Conservation (phyloP, 1,140 invertebrate genomes). For the Ridgeia piscesae region DNA sequence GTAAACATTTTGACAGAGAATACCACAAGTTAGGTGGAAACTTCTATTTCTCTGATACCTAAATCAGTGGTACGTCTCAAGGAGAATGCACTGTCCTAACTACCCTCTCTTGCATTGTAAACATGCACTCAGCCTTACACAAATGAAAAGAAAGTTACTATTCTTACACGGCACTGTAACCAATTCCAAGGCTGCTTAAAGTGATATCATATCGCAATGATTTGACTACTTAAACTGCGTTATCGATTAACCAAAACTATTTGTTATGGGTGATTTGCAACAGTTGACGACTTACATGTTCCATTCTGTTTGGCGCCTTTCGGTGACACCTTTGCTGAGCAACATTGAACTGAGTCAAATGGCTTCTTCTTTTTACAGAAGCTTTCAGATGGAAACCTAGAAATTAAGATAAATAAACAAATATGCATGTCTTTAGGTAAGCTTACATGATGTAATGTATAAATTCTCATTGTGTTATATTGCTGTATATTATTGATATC, state of each 20-base stretch:
- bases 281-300: background rate
- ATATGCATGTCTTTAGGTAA: background rate
- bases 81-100: too few relatives aligned
- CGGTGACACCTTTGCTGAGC: background rate
- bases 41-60: background rate
- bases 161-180: too few relatives aligned
- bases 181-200: too few relatives aligned
- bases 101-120: background rate
- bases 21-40: background rate
- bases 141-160: too few relatives aligned
- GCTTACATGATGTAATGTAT: background rate
- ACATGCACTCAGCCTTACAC: background rate
- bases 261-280: background rate
- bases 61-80: background rate
- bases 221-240: background rate
- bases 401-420: constrained; percentile 22
- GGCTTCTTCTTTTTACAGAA: constrained; percentile 36
- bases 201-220: too few relatives aligned
- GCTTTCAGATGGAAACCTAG: constrained; percentile 42
- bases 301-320: background rate
- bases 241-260: background rate
- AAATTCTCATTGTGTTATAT: too few relatives aligned
- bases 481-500: too few relatives aligned
- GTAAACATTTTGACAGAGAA: too few relatives aligned
- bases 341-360: constrained; percentile 47